Base-by-base conservation (phyloP, 2,888 invertebrate genomes). In the Melinopterus prodromus region DNA sequence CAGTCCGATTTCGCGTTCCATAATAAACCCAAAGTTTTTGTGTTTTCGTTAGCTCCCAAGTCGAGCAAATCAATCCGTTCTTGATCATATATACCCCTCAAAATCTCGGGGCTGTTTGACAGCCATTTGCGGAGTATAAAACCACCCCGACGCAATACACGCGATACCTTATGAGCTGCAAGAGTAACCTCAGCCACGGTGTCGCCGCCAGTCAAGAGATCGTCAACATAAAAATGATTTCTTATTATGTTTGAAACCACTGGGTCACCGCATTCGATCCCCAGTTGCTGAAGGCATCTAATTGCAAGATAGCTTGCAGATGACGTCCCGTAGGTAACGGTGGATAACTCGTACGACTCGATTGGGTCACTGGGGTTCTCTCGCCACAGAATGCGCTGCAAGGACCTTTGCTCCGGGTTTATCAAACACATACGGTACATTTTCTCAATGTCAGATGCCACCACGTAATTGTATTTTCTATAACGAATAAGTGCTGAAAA, bases 51-150 rank as follows among this genome's bases (percentile, higher is more conserved):
- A 14, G 69, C 69, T 0, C 38, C 38, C 12, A 72, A 74, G 7
- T 15, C 26, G n/a, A 71, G 6, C 6, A 35, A 5, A 6, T 71
- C n/a, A 14, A 14, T 15, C 14, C 16, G 14, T 14, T 12, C 6
- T 26, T 5, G 14, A 15, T 16, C 9, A 14, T 4, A 4, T 26
- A 71, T 15, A n/a, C 26, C 36, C 7, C 12, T 38, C 0, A 78
- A 6, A 4, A 81, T 9, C 69, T 74, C 76, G 0, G 26, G 35
- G 2, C 71, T 72, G 69, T 85, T 85, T 0, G 84, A 82, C 0
- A 77, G 16, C 84, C 85, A 86, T 78, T 86, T 85, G 2, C 81
- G 75, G 6, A 86, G 77, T 15, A 72, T 53, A 37, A 85, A 83
- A 2, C 82, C 79, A 16, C 80, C 83, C 3, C 7, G 26, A 26